A percentile compares a stretch with the other conserved stretches of the same genome.
Evolutionary conservation across 2,888 invertebrate genomes (phyloP).

Genomic region (Smittia sp.): DNA sequence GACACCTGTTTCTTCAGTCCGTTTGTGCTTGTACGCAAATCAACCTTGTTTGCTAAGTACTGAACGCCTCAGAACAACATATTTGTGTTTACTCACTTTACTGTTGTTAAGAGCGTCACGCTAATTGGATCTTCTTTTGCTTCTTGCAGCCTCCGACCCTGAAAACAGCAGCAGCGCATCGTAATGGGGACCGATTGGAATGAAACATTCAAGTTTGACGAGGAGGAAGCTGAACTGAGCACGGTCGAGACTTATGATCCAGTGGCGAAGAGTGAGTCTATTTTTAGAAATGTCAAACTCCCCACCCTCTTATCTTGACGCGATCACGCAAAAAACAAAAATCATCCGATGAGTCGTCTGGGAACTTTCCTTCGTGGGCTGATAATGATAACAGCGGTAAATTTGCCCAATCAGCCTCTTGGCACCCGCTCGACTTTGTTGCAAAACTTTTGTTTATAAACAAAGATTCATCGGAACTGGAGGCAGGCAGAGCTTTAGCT

Average conservation of each 20-base stretch:
- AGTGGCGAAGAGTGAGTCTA: background rate
- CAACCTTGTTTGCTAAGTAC: slow-evolving; percentile 7
- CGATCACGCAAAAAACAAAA: background rate
- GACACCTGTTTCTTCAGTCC: slow-evolving; percentile 28
- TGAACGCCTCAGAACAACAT: background rate
- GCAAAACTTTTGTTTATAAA: background rate
- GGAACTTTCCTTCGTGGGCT: background rate
- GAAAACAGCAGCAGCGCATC: background rate
- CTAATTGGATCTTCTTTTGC: background rate
- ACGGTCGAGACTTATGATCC: background rate
- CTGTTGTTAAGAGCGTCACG: slow-evolving; percentile 13
- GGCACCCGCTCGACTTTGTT: background rate
- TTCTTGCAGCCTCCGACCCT: background rate
- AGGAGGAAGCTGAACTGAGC: slow-evolving; percentile 16
- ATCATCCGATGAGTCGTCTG: background rate
- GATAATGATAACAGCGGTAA: background rate
- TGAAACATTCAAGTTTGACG: slow-evolving; percentile 33
- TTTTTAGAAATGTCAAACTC: background rate
- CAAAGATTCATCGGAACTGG: background rate
- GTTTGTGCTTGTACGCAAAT: background rate
- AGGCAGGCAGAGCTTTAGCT: background rate
- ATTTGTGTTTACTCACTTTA: slow-evolving; percentile 26
- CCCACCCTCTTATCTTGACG: background rate
- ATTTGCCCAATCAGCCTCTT: background rate
- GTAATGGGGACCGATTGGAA: slow-evolving; percentile 36